A percentile compares a stretch with the other conserved stretches of the same genome.
These are phyloP conservation scores for Bimastos eiseni DNA, from an alignment of 2,888 invertebrate genomes.

Conservation along the genomic window DNA sequence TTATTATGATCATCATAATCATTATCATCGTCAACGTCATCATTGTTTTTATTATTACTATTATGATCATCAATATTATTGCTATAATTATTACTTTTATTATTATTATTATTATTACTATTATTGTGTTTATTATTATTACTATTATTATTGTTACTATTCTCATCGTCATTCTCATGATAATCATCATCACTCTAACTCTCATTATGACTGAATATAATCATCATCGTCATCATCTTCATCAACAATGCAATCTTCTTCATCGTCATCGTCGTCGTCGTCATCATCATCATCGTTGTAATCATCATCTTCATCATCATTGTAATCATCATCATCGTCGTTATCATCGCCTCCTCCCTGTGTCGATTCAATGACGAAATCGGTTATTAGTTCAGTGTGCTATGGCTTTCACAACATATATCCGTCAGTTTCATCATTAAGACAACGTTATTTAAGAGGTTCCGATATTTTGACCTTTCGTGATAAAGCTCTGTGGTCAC, in stretches of 20 bases:
- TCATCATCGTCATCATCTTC: too few species aligned
- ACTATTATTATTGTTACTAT: too few species aligned
- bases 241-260: too few species aligned
- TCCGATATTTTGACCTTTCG: background rate
- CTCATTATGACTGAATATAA: too few species aligned
- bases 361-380: background rate
- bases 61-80: too few species aligned
- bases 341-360: background rate
- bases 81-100: background rate
- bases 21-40: too few species aligned
- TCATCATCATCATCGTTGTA: background rate
- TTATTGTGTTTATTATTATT: too few species aligned
- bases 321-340: background rate
- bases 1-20: too few species aligned
- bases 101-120: background rate
- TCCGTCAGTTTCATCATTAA: background rate
- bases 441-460: background rate
- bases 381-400: background rate
- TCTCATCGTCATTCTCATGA: too few species aligned
- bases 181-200: too few species aligned
- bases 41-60: too few species aligned
- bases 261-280: too few species aligned
- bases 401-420: background rate
- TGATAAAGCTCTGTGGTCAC: background rate
- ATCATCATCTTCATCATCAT: background rate